These are phyloP conservation scores for Liodrosophila aerea DNA, from an alignment of 2,888 invertebrate genomes.

Conservation along the genomic window DNA sequence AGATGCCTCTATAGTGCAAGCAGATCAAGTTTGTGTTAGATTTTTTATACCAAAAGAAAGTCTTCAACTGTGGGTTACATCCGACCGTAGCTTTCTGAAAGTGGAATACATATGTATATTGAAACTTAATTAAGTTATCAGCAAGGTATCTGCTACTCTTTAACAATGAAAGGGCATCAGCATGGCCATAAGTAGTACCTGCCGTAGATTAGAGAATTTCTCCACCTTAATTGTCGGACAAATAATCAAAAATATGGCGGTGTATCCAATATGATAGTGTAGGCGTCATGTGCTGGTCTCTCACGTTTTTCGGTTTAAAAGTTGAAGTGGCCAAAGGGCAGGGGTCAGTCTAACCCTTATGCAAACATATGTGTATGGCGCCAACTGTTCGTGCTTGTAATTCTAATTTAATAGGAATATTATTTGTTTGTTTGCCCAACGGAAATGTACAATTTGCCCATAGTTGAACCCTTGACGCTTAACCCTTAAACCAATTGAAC, in stretches of 20 bases:
- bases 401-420: slow-evolving; percentile 70
- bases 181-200: slow-evolving; percentile 11
- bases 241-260: slow-evolving; percentile 69
- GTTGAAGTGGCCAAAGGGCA: slow-evolving; percentile 57
- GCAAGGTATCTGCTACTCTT: too few species aligned
- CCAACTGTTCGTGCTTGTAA: slow-evolving; percentile 65
- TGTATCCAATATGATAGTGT: not conserved
- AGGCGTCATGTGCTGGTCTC: slow-evolving; percentile 61
- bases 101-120: too few species aligned
- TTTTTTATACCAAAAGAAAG: too few species aligned
- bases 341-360: slow-evolving; percentile 43
- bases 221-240: slow-evolving; percentile 62
- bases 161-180: too few species aligned
- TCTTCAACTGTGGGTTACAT: too few species aligned
- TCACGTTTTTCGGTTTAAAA: slow-evolving; percentile 30
- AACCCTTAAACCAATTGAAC: slow-evolving; percentile 44
- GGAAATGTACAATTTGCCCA: slow-evolving; percentile 57
- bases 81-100: too few species aligned
- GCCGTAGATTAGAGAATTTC: slow-evolving; percentile 61
- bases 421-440: slow-evolving; percentile 58
- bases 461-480: slow-evolving; percentile 10
- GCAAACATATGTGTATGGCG: too few species aligned
- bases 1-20: too few species aligned
- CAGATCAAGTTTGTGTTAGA: too few species aligned
- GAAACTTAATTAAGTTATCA: too few species aligned